Evolutionary conservation across 2,888 invertebrate genomes (phyloP), one percentile per base, ranked within the genome.

Genomic region (Iphiclides podalirius): DNA sequence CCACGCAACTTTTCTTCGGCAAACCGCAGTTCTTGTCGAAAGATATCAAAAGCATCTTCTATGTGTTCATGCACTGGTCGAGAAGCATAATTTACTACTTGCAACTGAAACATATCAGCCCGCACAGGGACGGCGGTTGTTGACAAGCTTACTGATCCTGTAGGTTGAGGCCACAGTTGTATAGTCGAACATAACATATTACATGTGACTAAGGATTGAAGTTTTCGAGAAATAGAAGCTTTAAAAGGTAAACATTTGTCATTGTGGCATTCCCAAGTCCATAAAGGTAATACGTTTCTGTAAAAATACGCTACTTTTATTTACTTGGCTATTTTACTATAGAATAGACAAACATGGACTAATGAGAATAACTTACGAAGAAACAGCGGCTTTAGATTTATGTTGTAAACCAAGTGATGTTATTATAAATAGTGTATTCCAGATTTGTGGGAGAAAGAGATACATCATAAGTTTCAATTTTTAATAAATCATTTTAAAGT

Each of bases 111-210:
- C 48, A 90, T 82, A 44, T 90, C 81, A 23, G 89, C 79, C 23
- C 90, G 83, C 52, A 93, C 91, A 16, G 90, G 89, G n/a, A 92
- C 81, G 4, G 92, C 91, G 45, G 90, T 90, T 3, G 90, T 89
- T 28, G 92, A 92, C 2, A 94, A 83, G 33, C 89, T 84, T 3
- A 93, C 89, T 38, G 90, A 89, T 0, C 93, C 92, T 1, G 93
- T 94, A 14, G 95, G 95, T 67, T 92, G 92, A 6, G 95, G 95
- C 95, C 94, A 95, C 9, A 94, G 87, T 58, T 93, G 92, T 45
- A 90, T 84, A 28, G 90, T 86, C 7, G 93, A 92, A 73, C 95
- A 95, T 6, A 93, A 82, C 90, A 94, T 94, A 57, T 92, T 92
- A 73, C 95, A 94, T 8, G 94, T 94, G 52, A 91, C 88, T 58